Percentiles rank a stretch among this genome's conserved stretches.
phyloP scores from a whole-genome alignment of 2,113 vertebrate species.

The Dryoscopus gambensis region DNA sequence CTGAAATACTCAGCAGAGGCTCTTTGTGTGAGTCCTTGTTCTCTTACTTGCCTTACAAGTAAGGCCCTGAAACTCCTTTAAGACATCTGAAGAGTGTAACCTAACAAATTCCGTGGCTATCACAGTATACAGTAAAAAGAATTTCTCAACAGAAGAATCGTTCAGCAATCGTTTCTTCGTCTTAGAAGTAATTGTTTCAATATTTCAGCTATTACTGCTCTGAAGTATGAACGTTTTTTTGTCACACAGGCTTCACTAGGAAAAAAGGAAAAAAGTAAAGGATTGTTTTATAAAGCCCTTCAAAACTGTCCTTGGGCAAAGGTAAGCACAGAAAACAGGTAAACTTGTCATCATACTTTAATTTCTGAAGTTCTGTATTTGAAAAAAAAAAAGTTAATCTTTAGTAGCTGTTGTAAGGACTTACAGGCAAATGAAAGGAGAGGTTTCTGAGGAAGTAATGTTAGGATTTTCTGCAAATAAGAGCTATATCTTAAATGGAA shows the following conservation, averaged over 20 bases:
- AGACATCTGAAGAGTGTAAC: background rate
- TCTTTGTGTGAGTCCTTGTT: background rate
- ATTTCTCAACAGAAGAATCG: background rate
- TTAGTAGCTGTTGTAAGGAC: background rate
- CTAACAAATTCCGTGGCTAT: background rate
- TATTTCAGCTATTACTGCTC: background rate
- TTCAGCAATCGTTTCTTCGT: background rate
- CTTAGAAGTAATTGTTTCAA: background rate
- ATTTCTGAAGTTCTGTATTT: background rate
- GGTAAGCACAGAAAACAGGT: slow-evolving; percentile 70
- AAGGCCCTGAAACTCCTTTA: background rate
- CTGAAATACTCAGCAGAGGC: background rate
- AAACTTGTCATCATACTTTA: background rate
- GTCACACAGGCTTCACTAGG: slow-evolving; percentile 81
- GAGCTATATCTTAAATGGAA: background rate
- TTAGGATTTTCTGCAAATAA: background rate
- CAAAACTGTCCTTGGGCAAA: slow-evolving; percentile 94
- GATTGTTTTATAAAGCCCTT: slow-evolving; percentile 92
- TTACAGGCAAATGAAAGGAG: background rate
- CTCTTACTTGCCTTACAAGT: background rate
- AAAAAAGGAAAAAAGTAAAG: slow-evolving; percentile 82
- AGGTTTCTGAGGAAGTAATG: background rate
- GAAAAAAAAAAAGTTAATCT: background rate
- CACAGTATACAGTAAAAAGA: background rate
- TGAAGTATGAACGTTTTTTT: background rate